Base-by-base conservation (phyloP, 2,113 vertebrate species). In the Erinaceus europaeus region DNA sequence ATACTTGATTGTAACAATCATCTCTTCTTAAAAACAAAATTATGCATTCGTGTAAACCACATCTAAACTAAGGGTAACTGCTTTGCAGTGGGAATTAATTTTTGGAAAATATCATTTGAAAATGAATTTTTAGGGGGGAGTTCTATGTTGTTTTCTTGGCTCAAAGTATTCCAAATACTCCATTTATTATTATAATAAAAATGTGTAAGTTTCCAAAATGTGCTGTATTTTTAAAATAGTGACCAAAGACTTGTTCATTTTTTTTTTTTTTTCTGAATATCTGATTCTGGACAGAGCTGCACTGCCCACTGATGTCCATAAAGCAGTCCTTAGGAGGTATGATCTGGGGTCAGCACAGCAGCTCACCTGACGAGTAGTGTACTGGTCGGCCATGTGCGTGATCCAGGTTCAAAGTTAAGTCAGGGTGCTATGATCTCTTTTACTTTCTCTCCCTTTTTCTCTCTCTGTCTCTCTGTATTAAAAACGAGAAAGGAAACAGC, bases 201-300 rank as follows among this genome's bases (percentile, higher is more conserved):
- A 76, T 87, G 81, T 95, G 48, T 89, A 78, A 92, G 9, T 78
- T 75, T 27, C 15, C 42, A 81, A 27, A 81, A 55, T 32, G 64
- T 32, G 83, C 55, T 87, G 64, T 85, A 9, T 86, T 77, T 90
- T 92, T n/a, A 57, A 80, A 88, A 57, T 79, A 71, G 2, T 69
- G 62, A 93, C 89, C 92, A 90, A 94, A 93, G 82, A 65, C 15
- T 9, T 4, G n/a, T 42, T 89, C 88, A 4, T 9, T 82, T 21
- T 74, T 82, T 72, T 21, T 76, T 76, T 8, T 88, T 91, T 88
- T 71, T 81, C 67, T 85, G 64, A 90, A n/a, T 82, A 65, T 34
- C 27, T 64, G 27, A 46, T 75, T 87, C 42, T 88, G 9, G 32
- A 46, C 14, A 73, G 57, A 90, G 74, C 20, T 65, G 55, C 38